A percentile compares a stretch with the other conserved stretches of the same genome.
These are phyloP conservation scores for Amphipoea oculea DNA, from an alignment of 2,888 invertebrate species.

Conservation along the genomic window DNA sequence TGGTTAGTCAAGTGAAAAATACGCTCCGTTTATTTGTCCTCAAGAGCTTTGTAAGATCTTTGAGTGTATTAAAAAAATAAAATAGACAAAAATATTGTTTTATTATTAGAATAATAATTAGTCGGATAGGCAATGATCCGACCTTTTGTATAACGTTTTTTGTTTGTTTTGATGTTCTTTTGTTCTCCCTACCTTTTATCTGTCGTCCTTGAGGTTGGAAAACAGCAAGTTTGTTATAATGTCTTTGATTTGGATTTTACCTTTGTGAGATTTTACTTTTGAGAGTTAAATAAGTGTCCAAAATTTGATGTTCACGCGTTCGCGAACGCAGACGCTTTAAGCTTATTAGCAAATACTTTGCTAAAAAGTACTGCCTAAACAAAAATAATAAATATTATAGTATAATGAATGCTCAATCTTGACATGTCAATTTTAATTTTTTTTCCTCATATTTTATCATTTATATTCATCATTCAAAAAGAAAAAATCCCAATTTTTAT, in stretches of 20 bases:
- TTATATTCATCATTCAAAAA: no score
- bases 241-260: neutral
- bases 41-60: constrained; percentile 1
- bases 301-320: neutral
- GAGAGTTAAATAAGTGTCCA: neutral
- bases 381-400: neutral
- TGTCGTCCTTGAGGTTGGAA: neutral
- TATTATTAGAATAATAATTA: constrained; percentile 9
- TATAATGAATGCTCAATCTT: neutral
- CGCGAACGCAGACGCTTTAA: neutral
- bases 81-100: constrained; percentile 9
- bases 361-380: neutral
- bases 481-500: no score
- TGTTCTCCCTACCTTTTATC: neutral
- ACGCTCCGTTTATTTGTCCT: constrained; percentile 22
- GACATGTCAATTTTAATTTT: no score
- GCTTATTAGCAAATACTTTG: neutral
- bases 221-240: neutral
- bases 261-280: neutral
- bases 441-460: no score
- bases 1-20: constrained; percentile 39
- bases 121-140: neutral
- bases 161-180: neutral
- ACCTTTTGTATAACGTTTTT: neutral
- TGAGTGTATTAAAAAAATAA: no score